Evolutionary conservation across 1,140 invertebrate genomes (phyloP), one percentile per base, ranked within the genome.

Genomic region (Steinernema khuongi): DNA sequence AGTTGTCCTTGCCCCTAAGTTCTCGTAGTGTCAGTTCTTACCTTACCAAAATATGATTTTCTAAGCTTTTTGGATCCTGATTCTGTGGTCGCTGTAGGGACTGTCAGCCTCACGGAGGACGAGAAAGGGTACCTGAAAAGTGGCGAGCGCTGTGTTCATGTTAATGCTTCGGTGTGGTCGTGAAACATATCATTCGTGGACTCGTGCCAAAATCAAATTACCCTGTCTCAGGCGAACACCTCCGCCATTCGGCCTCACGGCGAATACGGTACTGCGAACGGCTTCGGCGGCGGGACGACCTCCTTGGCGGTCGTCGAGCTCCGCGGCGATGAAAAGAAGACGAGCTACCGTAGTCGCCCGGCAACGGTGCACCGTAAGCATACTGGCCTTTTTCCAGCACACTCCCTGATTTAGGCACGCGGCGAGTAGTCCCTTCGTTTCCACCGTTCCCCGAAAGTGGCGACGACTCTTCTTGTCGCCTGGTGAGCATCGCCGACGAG

Each of bases 251-350:
- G 26, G 26, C 26, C 50, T 14, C 50, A 60, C 50, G 50, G 14
- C 50, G 50, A 60, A n/a, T 60, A 60, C 50, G 50, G 50, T 60
- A 60, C 26, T 60, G 50, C 50, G 19, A 60, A 60, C 50, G 50
- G 50, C 22, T 60, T n/a, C 50, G 50, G 50, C 26, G 22, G 50
- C 50, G 50, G 14, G 7, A 22, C 19, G 7, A 60, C 50, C 7
- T n/a, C 50, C 4, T 60, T 22, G 50, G 26, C 50, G 26, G 50
- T 22, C 14, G 26, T 60, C 50, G 50, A 60, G 26, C 14, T 60
- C 19, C 50, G 50, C 50, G 4, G 26, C 22, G 50, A 26, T 17
- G 11, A 14, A 22, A 22, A 7, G 50, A 60, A 60, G 50, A 22
- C 26, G 50, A 60, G 50, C 22, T 60, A 60, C 50, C 50, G 50